These are phyloP conservation scores for Neotragus moschatus DNA, from an alignment of 2,113 vertebrate species.

Conservation along the genomic window DNA sequence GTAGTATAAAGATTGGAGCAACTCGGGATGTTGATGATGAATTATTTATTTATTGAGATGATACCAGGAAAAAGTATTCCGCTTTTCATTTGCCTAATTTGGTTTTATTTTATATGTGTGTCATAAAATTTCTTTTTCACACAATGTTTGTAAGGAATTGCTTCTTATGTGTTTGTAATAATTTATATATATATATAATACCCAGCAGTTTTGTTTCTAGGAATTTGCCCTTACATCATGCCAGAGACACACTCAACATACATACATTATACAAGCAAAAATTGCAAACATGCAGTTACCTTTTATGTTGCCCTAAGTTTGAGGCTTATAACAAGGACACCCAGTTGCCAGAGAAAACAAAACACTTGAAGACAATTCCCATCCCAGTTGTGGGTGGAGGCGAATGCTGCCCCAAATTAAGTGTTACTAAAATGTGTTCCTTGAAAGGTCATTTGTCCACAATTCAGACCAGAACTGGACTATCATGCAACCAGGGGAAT, in stretches of 20 bases:
- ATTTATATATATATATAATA: slow-evolving; percentile 53
- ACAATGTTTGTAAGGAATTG: slow-evolving; percentile 46
- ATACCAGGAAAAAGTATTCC: neutral
- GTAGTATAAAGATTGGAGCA: neutral
- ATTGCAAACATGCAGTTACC: neutral
- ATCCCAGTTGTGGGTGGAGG: neutral
- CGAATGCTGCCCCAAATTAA: slow-evolving; percentile 18
- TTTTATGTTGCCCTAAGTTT: slow-evolving; percentile 65
- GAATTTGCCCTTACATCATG: neutral
- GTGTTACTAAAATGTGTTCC: neutral
- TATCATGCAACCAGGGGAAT: neutral
- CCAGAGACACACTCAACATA: slow-evolving; percentile 22
- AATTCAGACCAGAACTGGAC: slow-evolving; percentile 20
- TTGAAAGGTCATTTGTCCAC: slow-evolving; percentile 44
- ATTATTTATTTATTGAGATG: neutral
- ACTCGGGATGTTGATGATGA: neutral
- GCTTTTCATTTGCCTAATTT: neutral
- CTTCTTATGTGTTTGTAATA: slow-evolving; percentile 59
- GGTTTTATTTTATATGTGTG: slow-evolving; percentile 59
- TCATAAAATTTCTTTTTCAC: slow-evolving; percentile 57
- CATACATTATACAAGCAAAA: slow-evolving; percentile 50
- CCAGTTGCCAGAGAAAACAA: slow-evolving; percentile 15
- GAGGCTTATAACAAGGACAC: slow-evolving; percentile 67
- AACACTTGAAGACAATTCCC: neutral
- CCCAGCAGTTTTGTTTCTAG: slow-evolving; percentile 37